Base-by-base conservation (phyloP, 53 echinoderm and acorn worm species). In the Mesocentrotus franciscanus region DNA sequence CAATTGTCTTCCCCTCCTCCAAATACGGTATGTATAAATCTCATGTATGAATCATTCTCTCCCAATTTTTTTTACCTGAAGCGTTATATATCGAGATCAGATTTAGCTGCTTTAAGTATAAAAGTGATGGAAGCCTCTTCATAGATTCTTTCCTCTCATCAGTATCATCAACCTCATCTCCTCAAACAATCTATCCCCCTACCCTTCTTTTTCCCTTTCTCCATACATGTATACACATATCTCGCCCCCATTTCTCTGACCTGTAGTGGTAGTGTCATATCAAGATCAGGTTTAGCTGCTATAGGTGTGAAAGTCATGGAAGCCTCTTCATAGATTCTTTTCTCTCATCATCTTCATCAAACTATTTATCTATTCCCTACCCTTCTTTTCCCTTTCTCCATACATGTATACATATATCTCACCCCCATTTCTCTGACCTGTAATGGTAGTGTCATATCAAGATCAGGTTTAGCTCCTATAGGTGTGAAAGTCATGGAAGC, bases 401-500 rank as follows among this genome's bases (percentile, higher is more conserved):
- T 66, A 24, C 18, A 66, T 66, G 66, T 66, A 66, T 16, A 66
- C 18, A 66, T 16, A 20, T 66, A 66, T 20, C 22, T 66, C 66
- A 66, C 20, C 66, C 10, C 14, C 13, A 74, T 13, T 12, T 32
- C 29, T 74, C 74, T 91, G 10, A 91, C 91, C 91, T 87, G 78
- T 61, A 95, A 56, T 62, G 95, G 95, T 68, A 94, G 71, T 85
- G 95, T 94, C 95, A 94, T 85, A 61, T 96, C 96, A 24, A 93
- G 56, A 20, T 96, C 96, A 14, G 97, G 93, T 95, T 93, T 96
- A 62, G 96, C 81, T 34, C 94, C 96, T 9, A 96, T 95, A 7
- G 97, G 95, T 27, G 96, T 93, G 49, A 89, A 92, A 13, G 96
- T 76, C 56, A 99, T 76, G 95, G 98, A 92, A 24, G 99, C 97